Percentiles rank a stretch among this genome's conserved stretches.
Conservation (phyloP, 2,888 invertebrate species). For the Himalopsyche japonica region DNA sequence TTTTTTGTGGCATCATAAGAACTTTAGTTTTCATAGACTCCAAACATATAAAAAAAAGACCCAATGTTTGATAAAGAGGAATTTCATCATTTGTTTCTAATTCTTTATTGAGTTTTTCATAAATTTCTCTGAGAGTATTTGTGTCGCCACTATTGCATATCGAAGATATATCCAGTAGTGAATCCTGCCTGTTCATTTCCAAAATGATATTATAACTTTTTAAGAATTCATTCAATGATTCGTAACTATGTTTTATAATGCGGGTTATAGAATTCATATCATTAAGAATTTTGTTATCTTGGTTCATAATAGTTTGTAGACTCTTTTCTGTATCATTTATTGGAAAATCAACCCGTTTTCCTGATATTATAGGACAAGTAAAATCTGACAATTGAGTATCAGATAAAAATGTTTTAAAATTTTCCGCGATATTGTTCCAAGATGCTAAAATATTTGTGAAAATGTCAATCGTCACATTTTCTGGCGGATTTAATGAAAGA, state of each 20-base stretch:
- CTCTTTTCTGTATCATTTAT: slow-evolving; percentile 72
- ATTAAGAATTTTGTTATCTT: slow-evolving; percentile 63
- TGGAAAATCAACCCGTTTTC: slow-evolving; percentile 76
- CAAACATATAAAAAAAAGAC: slow-evolving; percentile 72
- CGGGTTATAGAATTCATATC: slow-evolving; percentile 63
- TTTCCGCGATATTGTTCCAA: slow-evolving; percentile 70
- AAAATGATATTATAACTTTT: slow-evolving; percentile 67
- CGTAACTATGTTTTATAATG: slow-evolving; percentile 64
- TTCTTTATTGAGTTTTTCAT: slow-evolving; percentile 72
- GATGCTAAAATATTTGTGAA: slow-evolving; percentile 64
- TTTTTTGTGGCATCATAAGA: slow-evolving; percentile 70
- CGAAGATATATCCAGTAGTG: slow-evolving; percentile 63
- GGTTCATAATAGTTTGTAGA: slow-evolving; percentile 69
- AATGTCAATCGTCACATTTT: slow-evolving; percentile 61
- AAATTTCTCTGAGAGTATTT: slow-evolving; percentile 66
- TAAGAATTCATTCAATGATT: slow-evolving; percentile 66
- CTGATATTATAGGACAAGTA: slow-evolving; percentile 83
- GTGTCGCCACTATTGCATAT: slow-evolving; percentile 70
- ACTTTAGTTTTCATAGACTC: slow-evolving; percentile 72
- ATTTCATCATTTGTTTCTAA: slow-evolving; percentile 69
- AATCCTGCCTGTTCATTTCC: slow-evolving; percentile 71
- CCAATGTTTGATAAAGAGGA: slow-evolving; percentile 69
- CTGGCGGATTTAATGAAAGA: slow-evolving; percentile 63
- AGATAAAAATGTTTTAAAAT: slow-evolving; percentile 72
- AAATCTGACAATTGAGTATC: slow-evolving; percentile 73